A percentile compares a stretch with the other conserved stretches of the same genome.
Evolutionary conservation across 2,113 vertebrate genomes (phyloP).

Genomic region (Orthonyx spaldingii): DNA sequence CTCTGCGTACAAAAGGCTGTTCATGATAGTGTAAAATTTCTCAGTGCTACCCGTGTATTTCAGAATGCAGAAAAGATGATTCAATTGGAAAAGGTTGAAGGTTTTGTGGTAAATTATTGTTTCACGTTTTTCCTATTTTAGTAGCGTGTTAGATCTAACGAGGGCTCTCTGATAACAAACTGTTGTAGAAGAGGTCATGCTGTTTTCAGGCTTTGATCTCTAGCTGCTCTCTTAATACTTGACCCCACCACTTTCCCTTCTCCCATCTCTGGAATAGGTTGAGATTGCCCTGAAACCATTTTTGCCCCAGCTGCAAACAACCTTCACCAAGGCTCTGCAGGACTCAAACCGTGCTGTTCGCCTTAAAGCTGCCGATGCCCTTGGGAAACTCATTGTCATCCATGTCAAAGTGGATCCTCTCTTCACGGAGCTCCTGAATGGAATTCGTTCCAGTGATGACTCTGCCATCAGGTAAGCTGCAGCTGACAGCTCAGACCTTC

Average conservation of each 20-base stretch:
- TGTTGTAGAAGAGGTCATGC: neutral
- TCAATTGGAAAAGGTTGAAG: neutral
- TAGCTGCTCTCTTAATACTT: neutral
- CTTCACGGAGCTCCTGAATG: slow-evolving; percentile 88
- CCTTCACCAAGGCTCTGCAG: slow-evolving; percentile 95
- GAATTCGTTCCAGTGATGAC: slow-evolving; percentile 90
- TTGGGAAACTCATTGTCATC: slow-evolving; percentile 93
- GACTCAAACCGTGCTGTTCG: slow-evolving; percentile 91
- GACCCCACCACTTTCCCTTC: neutral
- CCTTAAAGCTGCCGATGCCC: slow-evolving; percentile 88
- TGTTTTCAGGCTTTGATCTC: neutral
- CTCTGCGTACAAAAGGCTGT: neutral
- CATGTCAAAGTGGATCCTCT: slow-evolving; percentile 95
- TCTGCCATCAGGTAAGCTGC: slow-evolving; percentile 84
- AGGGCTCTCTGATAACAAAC: neutral
- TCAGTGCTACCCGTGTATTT: neutral
- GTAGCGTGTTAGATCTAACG: accelerated
- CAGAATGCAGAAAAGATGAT: neutral
- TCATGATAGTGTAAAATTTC: neutral
- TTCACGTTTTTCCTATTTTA: neutral
- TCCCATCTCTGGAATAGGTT: slow-evolving; percentile 73
- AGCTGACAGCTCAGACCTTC: neutral
- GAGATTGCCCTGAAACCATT: slow-evolving; percentile 96
- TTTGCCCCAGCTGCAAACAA: slow-evolving; percentile 96
- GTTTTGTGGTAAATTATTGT: neutral